Evolutionary conservation across 2,113 vertebrate species (phyloP).

Genomic region (Thunnus maccoyii): DNA sequence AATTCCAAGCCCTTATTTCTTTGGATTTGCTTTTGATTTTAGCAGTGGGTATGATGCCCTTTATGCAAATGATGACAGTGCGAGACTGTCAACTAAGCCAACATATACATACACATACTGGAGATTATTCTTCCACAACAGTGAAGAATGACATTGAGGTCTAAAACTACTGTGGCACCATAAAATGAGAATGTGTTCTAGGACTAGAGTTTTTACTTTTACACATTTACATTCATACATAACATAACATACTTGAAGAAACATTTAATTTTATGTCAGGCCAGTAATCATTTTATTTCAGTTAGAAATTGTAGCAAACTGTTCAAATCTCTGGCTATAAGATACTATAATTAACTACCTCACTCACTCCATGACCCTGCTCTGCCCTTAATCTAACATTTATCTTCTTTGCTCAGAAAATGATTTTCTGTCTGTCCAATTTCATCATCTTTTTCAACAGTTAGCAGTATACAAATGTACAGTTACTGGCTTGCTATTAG

Average conservation of each 20-base stretch:
- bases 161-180: background rate
- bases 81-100: background rate
- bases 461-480: background rate
- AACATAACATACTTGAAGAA: constrained; percentile 19
- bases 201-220: constrained; percentile 2
- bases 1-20: no score
- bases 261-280: constrained; percentile 24
- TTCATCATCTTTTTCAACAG: background rate
- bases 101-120: background rate
- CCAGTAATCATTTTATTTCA: constrained; percentile 30
- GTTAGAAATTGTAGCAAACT: constrained; percentile 31
- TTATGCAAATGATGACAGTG: background rate
- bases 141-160: background rate
- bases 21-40: no score
- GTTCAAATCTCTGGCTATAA: constrained; percentile 38
- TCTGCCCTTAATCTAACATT: constrained; percentile 7
- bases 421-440: no score
- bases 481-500: background rate
- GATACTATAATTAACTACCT: background rate
- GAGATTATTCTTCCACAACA: background rate
- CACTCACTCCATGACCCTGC: background rate
- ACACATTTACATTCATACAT: constrained; percentile 11
- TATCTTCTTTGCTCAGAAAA: no score
- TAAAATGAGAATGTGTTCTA: constrained; percentile 6
- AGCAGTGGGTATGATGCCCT: background rate